Conservation (phyloP, 2,888 invertebrate species). For the Ferrisia virgata region DNA sequence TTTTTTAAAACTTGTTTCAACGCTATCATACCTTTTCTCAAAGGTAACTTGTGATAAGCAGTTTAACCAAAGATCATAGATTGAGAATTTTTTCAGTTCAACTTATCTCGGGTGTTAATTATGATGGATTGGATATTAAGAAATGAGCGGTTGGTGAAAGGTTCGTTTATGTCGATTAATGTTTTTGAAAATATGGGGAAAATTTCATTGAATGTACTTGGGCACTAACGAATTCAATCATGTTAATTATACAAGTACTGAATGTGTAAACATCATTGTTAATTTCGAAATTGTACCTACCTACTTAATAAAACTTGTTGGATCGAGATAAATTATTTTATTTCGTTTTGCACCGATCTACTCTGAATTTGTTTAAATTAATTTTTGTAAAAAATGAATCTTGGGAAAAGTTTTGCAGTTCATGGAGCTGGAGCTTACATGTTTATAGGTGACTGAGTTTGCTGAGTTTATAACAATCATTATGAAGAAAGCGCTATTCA, state of each 20-base stretch:
- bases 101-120: background rate
- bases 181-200: background rate
- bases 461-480: no score
- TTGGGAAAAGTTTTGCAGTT: no score
- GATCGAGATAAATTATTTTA: background rate
- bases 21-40: background rate
- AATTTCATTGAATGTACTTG: no score
- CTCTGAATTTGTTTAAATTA: no score
- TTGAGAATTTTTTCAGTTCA: background rate
- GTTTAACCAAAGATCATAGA: conserved; percentile 19
- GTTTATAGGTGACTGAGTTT: no score
- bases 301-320: conserved; percentile 31
- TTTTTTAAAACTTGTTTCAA: background rate
- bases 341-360: no score
- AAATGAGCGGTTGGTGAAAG: background rate
- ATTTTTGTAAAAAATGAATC: no score
- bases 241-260: background rate
- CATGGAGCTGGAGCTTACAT: no score
- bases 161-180: background rate
- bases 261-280: background rate
- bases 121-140: background rate
- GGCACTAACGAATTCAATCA: background rate
- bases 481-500: no score
- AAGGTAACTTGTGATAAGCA: conserved; percentile 33
- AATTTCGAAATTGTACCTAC: background rate